A percentile compares a stretch with the other conserved stretches of the same genome.
phyloP scores from a whole-genome alignment of 2,888 invertebrate genomes.

The Neoitamus cyanurus region DNA sequence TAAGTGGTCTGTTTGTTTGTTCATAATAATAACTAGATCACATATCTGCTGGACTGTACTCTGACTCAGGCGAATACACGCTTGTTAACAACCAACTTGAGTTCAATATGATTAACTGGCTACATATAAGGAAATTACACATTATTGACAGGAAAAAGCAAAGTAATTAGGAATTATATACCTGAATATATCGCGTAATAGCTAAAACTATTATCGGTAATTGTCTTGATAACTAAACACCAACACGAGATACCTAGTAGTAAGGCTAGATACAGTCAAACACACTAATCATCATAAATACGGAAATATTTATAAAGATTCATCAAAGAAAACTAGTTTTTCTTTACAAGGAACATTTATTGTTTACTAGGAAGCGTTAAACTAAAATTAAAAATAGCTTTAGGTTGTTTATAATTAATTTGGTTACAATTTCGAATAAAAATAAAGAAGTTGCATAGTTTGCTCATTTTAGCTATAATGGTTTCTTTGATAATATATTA shows the following conservation, averaged over 20 bases:
- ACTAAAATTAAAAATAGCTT: too few relatives aligned
- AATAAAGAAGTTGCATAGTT: too few relatives aligned
- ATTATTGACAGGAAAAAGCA: background rate
- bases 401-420: too few relatives aligned
- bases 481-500: too few relatives aligned
- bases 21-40: too few relatives aligned
- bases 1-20: too few relatives aligned
- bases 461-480: too few relatives aligned
- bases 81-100: background rate
- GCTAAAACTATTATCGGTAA: background rate
- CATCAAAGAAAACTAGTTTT: background rate
- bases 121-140: background rate
- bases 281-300: background rate
- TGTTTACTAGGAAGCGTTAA: too few relatives aligned
- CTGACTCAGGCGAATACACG: too few relatives aligned
- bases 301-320: background rate
- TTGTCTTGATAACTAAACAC: background rate
- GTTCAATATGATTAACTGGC: background rate
- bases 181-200: background rate
- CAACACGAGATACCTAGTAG: background rate
- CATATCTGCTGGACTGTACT: too few relatives aligned
- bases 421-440: too few relatives aligned
- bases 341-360: too few relatives aligned
- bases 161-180: background rate
- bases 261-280: background rate